Base-by-base conservation (phyloP, 1,140 invertebrate genomes). In the Drosophila nigrodunni region DNA sequence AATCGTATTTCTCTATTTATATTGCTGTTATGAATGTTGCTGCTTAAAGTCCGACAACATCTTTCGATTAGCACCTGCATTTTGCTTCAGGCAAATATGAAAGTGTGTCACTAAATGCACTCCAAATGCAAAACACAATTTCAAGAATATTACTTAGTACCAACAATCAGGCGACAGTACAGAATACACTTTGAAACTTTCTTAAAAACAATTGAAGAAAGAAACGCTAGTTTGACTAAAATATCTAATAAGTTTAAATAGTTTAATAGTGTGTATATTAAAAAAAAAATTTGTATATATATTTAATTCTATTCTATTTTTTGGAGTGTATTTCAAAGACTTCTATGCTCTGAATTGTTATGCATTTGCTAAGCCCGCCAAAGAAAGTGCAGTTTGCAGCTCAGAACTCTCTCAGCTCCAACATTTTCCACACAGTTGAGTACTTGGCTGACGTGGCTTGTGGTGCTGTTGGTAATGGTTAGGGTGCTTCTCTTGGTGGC, bases 1-100 rank as follows among this genome's bases (percentile, higher is more conserved):
- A 74, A 70, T 74, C 62, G 66, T 57, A 50, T 71, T 59, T 61
- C 41, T 58, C 37, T 21, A 30, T 21, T 35, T 10, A 0, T 60
- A 43, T 46, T 61, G 43, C 65, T 72, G 39, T 35, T 50, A n/a
- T 41, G 25, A 35, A 55, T 34, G 55, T 47, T 21, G 44, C 8
- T 21, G 49, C 58, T 49, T n/a, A 30, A 18, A 9, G 41, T 59
- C 71, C 71, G 73, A 87, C 82, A 88, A 88, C 73, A 80, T 87
- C 80, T 80, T 83, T 77, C 80, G 83, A 88, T 87, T 87, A 80
- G 72, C 83, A 87, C 82, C 83, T 83, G 83, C 80, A 88, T 71
- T 80, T 77, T 57, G 77, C 77, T 61, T 15, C 60, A 69, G 59
- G 83, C 66, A 74, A 68, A 79, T 69, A 66, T 69, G 69, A 71